Evolutionary conservation across 2,888 invertebrate genomes (phyloP), one percentile per base, ranked within the genome.

Genomic region (Watsonalla binaria): DNA sequence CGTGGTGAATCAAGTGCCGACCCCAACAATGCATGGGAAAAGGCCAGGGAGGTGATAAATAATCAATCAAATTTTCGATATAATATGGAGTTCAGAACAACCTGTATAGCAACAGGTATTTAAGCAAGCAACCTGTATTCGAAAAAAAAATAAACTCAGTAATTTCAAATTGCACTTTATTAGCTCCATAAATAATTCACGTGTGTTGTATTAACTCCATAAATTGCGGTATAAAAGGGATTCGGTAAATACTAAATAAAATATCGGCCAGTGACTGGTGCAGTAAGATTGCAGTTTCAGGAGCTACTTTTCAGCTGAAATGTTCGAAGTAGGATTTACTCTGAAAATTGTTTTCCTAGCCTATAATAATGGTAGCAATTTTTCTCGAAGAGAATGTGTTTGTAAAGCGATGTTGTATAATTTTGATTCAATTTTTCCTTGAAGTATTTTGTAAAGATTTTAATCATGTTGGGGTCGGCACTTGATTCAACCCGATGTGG

Each of bases 261-360:
- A 58, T 54, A 60, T 54, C 47, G 57, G 47, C 33, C 50, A 53
- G 33, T 53, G 70, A 52, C 57, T 68, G 70, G 55, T 53, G 51
- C 34, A 37, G 56, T 50, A 61, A 70, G 68, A 72, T 70, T 68
- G 68, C 62, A 59, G 56, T 11, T 35, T 42, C 52, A 47, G 52
- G 14, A 14, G 52, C 45, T 51, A 56, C 54, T 55, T 6, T n/a
- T 11, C 42, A 33, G n/a, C 34, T 11, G 45, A 51, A 48, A 7
- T 5, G 14, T 13, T 13, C 35, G 11, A 34, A 35, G 5, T n/a
- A n/a, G 35, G 48, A 49, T 39, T 49, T 49, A 5, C 37, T 37
- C 9, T 37, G 15, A 6, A 34, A 15, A 49, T 39, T 9, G 47
- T 42, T 42, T 42, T 42, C 42, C 45, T 11, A 13, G 45, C n/a